Base-by-base conservation (phyloP, 2,113 vertebrate genomes). In the Salvelinus alpinus region DNA sequence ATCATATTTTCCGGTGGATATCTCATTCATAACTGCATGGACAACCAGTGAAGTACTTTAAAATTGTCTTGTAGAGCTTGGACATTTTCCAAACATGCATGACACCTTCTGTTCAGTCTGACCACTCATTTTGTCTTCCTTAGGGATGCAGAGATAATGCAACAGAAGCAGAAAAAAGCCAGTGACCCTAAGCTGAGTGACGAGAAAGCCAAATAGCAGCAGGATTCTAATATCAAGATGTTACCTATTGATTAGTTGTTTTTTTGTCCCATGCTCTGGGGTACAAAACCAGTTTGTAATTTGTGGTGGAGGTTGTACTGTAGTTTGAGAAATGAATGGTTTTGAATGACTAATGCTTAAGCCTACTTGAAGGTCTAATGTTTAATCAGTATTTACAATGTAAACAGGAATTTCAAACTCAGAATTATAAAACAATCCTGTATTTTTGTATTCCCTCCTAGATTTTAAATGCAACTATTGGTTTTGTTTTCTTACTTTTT, bases 121-220 rank as follows among this genome's bases (percentile, higher is more conserved):
- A 34, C 34, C 34, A 34, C 34, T 34, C 5, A 31, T 27, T 13
- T 13, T 88, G 81, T 84, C 80, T 88, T 73, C 85, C 1, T 24
- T 85, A 95, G 94, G 91, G 94, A 95, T 91, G 95, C 94, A 72
- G 93, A 95, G 89, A 95, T 95, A 83, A 95, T 95, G 94, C 94
- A 95, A 86, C 93, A 95, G 85, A 95, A 95, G 88, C 94, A 95
- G 92, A 95, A 95, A 91, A 92, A 93, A 79, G 94, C 94, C 48
- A 88, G 85, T 72, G 92, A 94, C 88, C 59, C 59, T 1, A 94
- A 95, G 85, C 90, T 91, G 82, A 92, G 38, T 1, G 68, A 94
- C 2, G 34, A 62, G 75, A 92, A 93, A 81, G 82, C 90, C 76
- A 94, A 95, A 89, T 95, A 94, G 85, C 85, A 65, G 4, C 48